Evolutionary conservation across 2,888 invertebrate species (phyloP).

Genomic region (Ephialtes manifestator): DNA sequence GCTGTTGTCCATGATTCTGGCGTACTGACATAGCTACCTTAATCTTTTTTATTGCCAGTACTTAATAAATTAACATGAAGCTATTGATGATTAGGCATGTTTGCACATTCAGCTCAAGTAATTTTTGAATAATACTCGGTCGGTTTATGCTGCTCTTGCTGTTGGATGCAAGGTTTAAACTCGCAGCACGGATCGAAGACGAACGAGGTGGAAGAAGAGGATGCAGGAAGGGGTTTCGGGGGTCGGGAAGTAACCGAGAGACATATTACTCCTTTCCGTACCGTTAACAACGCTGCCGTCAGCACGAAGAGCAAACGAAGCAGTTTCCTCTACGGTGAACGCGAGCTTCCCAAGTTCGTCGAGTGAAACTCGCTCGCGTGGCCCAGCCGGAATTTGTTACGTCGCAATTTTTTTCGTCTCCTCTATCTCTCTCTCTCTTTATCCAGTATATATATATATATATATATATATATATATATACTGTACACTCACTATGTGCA

Average conservation of each 20-base stretch:
- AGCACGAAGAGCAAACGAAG: slow-evolving; percentile 70
- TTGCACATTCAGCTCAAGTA: slow-evolving; percentile 21
- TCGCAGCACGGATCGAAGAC: slow-evolving; percentile 60
- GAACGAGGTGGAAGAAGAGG: slow-evolving; percentile 55
- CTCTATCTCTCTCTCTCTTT: slow-evolving; percentile 13
- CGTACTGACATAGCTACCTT: too few species aligned
- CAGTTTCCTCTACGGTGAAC: slow-evolving; percentile 67
- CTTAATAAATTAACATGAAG: slow-evolving; percentile 16
- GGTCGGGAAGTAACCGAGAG: slow-evolving; percentile 58
- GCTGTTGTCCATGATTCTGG: too few species aligned
- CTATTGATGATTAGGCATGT: slow-evolving; percentile 18
- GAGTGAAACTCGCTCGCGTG: slow-evolving; percentile 61
- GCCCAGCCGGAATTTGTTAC: slow-evolving; percentile 64
- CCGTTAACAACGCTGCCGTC: slow-evolving; percentile 70
- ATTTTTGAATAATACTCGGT: slow-evolving; percentile 59
- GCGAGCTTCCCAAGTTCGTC: slow-evolving; percentile 59
- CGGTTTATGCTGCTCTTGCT: slow-evolving; percentile 34
- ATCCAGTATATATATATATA: slow-evolving; percentile 17
- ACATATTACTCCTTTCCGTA: slow-evolving; percentile 70
- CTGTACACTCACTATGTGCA: background rate
- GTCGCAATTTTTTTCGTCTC: slow-evolving; percentile 56
- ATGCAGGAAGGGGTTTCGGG: background rate
- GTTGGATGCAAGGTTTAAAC: slow-evolving; percentile 49
- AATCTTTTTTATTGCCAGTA: background rate
- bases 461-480: too few species aligned